These are phyloP conservation scores for Planiliza haematocheilus DNA, from an alignment of 2,113 vertebrate genomes.

Conservation along the genomic window DNA sequence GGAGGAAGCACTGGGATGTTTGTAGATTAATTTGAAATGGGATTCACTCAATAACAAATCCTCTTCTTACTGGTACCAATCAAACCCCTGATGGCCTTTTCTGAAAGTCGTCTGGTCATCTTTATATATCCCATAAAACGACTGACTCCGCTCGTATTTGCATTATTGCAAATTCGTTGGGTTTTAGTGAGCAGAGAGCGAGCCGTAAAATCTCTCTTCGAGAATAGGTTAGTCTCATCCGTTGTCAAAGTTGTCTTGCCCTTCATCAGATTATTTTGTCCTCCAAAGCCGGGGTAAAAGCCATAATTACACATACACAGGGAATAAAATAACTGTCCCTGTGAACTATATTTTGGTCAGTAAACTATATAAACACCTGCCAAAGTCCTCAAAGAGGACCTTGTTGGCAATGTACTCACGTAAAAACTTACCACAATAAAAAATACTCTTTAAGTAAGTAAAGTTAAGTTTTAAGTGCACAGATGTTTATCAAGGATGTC, in stretches of 20 bases:
- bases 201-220: constrained; percentile 35
- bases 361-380: too few species aligned
- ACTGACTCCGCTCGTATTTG: constrained; percentile 12
- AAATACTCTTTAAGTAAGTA: too few species aligned
- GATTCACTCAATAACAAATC: constrained; percentile 12
- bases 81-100: constrained; percentile 25
- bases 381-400: too few species aligned
- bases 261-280: background rate
- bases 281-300: constrained; percentile 12
- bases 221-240: constrained; percentile 19
- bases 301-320: too few species aligned
- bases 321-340: too few species aligned
- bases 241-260: constrained; percentile 18
- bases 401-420: too few species aligned
- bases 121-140: constrained; percentile 16
- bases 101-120: constrained; percentile 16
- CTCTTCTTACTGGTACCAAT: constrained; percentile 32
- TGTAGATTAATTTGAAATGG: constrained; percentile 18
- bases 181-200: constrained; percentile 32
- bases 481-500: background rate
- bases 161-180: constrained; percentile 53
- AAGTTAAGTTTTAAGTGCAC: background rate
- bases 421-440: too few species aligned
- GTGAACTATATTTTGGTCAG: too few species aligned
- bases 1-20: constrained; percentile 14